Percentiles rank a stretch among this genome's conserved stretches.
These are phyloP conservation scores for Illadopsis cleaveri DNA, from an alignment of 2,113 vertebrate genomes.

Conservation along the genomic window DNA sequence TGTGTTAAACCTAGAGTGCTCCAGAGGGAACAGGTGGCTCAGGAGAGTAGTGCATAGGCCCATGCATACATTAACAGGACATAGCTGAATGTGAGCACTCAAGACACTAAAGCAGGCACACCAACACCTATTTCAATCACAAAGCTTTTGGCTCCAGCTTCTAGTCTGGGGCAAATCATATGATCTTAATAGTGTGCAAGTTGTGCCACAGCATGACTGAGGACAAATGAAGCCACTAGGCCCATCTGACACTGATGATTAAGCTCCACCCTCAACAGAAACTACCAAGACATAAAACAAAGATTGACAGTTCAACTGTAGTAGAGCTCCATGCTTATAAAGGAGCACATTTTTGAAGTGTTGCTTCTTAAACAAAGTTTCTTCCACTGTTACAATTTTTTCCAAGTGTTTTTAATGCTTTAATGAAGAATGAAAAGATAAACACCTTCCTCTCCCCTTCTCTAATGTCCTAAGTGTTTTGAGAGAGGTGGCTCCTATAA, in stretches of 20 bases:
- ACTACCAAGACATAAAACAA: background rate
- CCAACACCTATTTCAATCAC: background rate
- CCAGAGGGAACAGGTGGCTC: background rate
- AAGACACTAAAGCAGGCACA: background rate
- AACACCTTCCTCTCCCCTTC: background rate
- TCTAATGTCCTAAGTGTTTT: background rate
- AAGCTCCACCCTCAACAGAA: background rate
- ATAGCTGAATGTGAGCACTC: background rate
- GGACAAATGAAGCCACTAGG: background rate
- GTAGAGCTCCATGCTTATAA: background rate
- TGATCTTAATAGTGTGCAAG: background rate
- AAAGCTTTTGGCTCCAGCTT: background rate
- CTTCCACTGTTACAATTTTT: background rate
- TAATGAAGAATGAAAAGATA: background rate
- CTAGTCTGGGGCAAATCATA: background rate
- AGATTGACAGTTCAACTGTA: background rate
- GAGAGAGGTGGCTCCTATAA: background rate
- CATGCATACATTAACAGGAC: accelerated
- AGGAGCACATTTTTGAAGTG: background rate
- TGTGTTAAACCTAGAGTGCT: background rate
- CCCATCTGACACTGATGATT: background rate
- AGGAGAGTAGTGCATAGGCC: background rate
- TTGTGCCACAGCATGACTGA: background rate
- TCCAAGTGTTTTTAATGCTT: background rate
- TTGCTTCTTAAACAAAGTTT: background rate